A percentile compares a stretch with the other conserved stretches of the same genome.
Evolutionary conservation across 92 coral and sea anemone species (phyloP).

Genomic region (Epizoanthus illoricatus): DNA sequence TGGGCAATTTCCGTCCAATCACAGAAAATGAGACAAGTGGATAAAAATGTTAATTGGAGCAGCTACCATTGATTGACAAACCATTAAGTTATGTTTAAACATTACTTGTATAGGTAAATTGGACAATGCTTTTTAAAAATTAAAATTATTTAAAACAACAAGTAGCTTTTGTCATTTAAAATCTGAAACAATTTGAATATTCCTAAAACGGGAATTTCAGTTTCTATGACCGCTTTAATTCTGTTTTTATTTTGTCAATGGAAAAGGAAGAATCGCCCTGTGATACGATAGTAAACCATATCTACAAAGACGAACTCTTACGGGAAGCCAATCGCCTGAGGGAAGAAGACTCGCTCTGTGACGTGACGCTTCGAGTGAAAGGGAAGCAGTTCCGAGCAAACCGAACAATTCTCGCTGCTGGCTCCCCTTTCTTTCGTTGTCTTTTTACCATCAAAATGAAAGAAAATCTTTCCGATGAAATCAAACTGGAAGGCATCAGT

Average conservation of each 20-base stretch:
- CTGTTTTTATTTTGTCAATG: conserved; percentile 10
- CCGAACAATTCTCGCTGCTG: conserved; percentile 68
- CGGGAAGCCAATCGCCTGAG: conserved; percentile 33
- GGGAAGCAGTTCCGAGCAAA: conserved; percentile 62
- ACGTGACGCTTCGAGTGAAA: conserved; percentile 61
- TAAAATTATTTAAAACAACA: conserved; percentile 7
- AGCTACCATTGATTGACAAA: no score
- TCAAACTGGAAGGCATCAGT: conserved; percentile 47
- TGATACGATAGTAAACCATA: neutral
- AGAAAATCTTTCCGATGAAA: conserved; percentile 34
- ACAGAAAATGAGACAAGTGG: no score
- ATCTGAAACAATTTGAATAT: conserved; percentile 3
- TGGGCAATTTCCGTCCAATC: no score
- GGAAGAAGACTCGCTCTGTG: conserved; percentile 53
- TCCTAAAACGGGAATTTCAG: neutral
- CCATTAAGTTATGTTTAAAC: no score
- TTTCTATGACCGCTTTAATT: neutral
- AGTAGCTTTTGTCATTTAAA: neutral
- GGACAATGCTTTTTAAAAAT: conserved; percentile 6
- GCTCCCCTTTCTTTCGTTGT: conserved; percentile 67
- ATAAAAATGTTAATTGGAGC: no score
- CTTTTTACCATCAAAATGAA: conserved; percentile 62
- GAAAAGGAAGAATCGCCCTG: neutral
- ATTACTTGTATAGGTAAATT: no score
- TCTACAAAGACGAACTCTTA: conserved; percentile 25